Conservation (phyloP, 2,113 vertebrate genomes). For the Perca schrenkii region DNA sequence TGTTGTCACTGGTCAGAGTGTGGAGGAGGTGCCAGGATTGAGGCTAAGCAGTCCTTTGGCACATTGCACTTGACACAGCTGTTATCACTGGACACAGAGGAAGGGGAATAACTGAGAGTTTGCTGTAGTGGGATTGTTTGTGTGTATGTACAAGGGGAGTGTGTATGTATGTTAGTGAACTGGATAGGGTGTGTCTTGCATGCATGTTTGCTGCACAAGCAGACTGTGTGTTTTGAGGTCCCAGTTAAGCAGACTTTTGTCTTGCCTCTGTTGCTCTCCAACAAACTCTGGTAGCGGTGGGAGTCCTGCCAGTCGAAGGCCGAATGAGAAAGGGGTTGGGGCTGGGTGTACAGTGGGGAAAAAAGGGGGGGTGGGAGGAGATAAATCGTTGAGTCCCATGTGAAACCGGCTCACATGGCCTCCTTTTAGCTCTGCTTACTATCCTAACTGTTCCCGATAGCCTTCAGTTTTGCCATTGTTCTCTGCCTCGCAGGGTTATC, state of each 20-base stretch:
- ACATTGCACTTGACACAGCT: constrained; percentile 55
- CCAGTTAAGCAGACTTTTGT: constrained; percentile 64
- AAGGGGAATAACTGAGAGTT: constrained; percentile 33
- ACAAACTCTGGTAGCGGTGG: constrained; percentile 46
- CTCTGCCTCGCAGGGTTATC: constrained; percentile 42
- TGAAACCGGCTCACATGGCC: constrained; percentile 66
- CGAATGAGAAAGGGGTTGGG: constrained; percentile 56
- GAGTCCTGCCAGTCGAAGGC: constrained; percentile 60
- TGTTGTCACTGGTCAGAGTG: constrained; percentile 47
- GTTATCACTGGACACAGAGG: constrained; percentile 51
- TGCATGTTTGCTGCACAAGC: constrained; percentile 44
- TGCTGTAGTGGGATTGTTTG: constrained; percentile 51
- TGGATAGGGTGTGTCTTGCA: constrained; percentile 42
- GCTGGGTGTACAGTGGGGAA: constrained; percentile 54
- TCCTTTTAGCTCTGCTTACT: constrained; percentile 48
- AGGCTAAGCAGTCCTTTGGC: constrained; percentile 55
- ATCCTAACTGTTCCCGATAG: constrained; percentile 42
- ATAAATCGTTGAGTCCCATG: constrained; percentile 61
- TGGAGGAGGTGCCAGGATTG: constrained; percentile 56
- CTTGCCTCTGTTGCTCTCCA: constrained; percentile 19
- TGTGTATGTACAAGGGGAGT: constrained; percentile 43
- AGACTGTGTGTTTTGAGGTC: constrained; percentile 64
- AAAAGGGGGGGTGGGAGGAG: constrained; percentile 12
- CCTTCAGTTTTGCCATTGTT: constrained; percentile 57
- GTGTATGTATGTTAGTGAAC: constrained; percentile 18